A percentile compares a stretch with the other conserved stretches of the same genome.
Evolutionary conservation across 2,113 vertebrate species (phyloP).

Genomic region (Syngnathoides biaculeatus): DNA sequence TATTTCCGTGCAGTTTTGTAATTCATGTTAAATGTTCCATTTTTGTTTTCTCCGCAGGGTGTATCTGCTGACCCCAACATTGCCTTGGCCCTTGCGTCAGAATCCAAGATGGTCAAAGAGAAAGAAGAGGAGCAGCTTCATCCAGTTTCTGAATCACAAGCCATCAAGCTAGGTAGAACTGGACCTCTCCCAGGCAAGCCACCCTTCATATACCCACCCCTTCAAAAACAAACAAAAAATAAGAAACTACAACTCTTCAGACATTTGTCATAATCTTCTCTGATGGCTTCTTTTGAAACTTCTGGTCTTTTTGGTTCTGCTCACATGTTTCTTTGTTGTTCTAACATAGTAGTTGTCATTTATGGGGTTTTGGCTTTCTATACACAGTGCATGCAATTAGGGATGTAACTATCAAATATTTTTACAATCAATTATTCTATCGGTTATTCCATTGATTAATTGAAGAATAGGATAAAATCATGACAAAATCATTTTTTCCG

Average conservation of each 20-base stretch:
- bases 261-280: slow-evolving; percentile 31
- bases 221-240: neutral
- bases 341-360: neutral
- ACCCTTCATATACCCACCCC: slow-evolving; percentile 76
- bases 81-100: slow-evolving; percentile 69
- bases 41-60: slow-evolving; percentile 71
- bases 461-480: too few relatives aligned
- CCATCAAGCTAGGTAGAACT: slow-evolving; percentile 92
- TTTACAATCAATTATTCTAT: too few relatives aligned
- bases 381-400: neutral
- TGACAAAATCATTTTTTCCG: too few relatives aligned
- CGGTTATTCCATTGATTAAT: too few relatives aligned
- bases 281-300: slow-evolving; percentile 42
- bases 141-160: slow-evolving; percentile 46
- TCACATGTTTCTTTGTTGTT: neutral
- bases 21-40: slow-evolving; percentile 5
- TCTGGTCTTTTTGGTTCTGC: neutral
- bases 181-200: slow-evolving; percentile 88
- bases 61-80: slow-evolving; percentile 72
- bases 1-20: neutral
- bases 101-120: slow-evolving; percentile 70
- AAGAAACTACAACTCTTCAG: neutral
- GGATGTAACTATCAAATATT: neutral
- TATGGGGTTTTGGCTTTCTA: neutral
- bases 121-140: slow-evolving; percentile 64